Base-by-base conservation (phyloP, 2,113 vertebrate species). In the Heterotis niloticus region DNA sequence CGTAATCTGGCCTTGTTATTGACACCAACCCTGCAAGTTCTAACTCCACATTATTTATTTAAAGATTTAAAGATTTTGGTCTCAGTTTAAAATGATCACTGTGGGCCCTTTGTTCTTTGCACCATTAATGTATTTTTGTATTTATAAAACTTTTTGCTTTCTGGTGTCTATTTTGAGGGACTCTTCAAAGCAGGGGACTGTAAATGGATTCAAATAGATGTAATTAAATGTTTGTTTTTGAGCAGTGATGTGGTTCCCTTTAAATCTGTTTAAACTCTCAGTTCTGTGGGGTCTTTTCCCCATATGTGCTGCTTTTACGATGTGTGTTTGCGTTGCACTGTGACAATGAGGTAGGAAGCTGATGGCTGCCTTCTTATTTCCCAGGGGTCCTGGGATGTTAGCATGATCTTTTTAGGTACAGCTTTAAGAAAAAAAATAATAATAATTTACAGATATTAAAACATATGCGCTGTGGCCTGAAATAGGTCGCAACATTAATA, bases 261-360 rank as follows among this genome's bases (percentile, higher is more conserved):
- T 26, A 34, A 75, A 75, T 75, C 24, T 64, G 16, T 64, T 57
- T 75, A 60, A 23, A 16, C 59, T 75, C 26, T 75, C 59, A 18
- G 74, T 64, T 20, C 74, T 75, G 59, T 64, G 74, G 29, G 59
- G 74, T 52, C 28, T 9, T 34, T 75, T 62, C 26, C 56, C 74
- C 74, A 75, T 18, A 75, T 75, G 74, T 75, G 74, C 74, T 23
- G 67, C 83, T 82, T 83, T 83, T 83, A 75, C 79, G 72, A 34
- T 66, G 68, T 81, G 83, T 81, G 84, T 89, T 86, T 84, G 76
- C 23, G 28, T 17, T 72, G 83, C 81, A 59, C 75, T 77, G 59
- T 75, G 16, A 44, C 28, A 64, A 12, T 44, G 59, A 75, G 17
- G 44, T 28, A 54, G 24, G 73, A 34, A 70, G 64, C 59, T 56